These are phyloP conservation scores for Carollia perspicillata DNA, from an alignment of 2,113 vertebrate genomes.

Conservation along the genomic window DNA sequence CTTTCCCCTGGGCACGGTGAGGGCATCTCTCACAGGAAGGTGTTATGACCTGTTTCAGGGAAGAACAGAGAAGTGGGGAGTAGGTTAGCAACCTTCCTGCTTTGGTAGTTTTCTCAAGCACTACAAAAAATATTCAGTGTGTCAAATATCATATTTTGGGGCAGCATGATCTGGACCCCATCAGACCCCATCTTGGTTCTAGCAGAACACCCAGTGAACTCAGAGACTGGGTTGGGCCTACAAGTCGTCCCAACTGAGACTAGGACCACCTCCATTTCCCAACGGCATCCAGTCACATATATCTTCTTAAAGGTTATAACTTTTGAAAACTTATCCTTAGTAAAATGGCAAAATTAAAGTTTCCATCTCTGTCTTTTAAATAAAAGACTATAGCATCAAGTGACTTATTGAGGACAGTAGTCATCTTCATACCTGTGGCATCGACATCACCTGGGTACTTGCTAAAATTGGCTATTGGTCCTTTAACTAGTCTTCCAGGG, in stretches of 20 bases:
- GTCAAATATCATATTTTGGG: background rate
- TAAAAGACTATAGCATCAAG: background rate
- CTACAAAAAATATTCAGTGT: background rate
- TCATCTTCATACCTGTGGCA: background rate
- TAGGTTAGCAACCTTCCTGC: background rate
- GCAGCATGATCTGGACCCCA: background rate
- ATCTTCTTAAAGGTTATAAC: background rate
- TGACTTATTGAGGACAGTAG: background rate
- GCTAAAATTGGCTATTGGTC: background rate
- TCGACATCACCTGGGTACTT: background rate
- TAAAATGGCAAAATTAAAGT: background rate
- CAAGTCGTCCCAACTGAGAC: background rate
- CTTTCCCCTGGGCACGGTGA: background rate
- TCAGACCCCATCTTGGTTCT: no score
- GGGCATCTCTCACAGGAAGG: background rate
- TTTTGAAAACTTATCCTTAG: background rate
- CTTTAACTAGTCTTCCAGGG: background rate
- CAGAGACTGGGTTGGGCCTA: background rate
- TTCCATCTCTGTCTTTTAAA: background rate
- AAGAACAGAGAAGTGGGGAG: background rate
- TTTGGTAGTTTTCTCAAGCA: background rate
- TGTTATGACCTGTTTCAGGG: background rate
- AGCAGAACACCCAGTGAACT: background rate
- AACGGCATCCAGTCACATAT: background rate
- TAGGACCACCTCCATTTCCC: fast-evolving